Evolutionary conservation across 2,888 invertebrate genomes (phyloP).

Genomic region (Hetaerina titia): DNA sequence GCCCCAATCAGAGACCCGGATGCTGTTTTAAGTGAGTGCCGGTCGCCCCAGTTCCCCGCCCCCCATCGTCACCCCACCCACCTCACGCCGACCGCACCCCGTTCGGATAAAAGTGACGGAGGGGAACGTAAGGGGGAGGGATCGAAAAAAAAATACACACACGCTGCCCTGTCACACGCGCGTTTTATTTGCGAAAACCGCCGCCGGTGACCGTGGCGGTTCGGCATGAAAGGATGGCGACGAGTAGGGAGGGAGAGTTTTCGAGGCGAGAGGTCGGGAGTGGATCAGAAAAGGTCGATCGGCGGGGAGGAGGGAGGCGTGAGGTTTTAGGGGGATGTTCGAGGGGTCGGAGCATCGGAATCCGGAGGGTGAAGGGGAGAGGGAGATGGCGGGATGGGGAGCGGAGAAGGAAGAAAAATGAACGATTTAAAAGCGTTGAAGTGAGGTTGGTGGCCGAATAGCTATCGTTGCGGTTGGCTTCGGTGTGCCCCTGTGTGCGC

Average conservation of each 20-base stretch:
- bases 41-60: neutral
- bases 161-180: neutral
- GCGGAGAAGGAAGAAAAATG: neutral
- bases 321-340: neutral
- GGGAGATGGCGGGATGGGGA: neutral
- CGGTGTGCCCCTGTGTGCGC: neutral
- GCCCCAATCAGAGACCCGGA: neutral
- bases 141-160: neutral
- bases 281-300: neutral
- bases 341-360: neutral
- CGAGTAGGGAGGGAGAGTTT: neutral
- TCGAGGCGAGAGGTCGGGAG: neutral
- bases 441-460: conserved; percentile 40
- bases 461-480: conserved; percentile 22
- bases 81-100: neutral
- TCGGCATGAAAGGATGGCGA: neutral
- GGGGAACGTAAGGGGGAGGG: neutral
- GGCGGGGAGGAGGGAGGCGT: neutral
- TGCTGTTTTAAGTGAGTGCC: conserved; percentile 3
- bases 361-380: neutral
- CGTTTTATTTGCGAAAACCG: conserved; percentile 2
- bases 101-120: neutral
- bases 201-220: neutral
- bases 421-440: conserved; percentile 38
- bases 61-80: neutral